phyloP scores from a whole-genome alignment of 2,888 invertebrate genomes.

The Dryadula phaetusa region DNA sequence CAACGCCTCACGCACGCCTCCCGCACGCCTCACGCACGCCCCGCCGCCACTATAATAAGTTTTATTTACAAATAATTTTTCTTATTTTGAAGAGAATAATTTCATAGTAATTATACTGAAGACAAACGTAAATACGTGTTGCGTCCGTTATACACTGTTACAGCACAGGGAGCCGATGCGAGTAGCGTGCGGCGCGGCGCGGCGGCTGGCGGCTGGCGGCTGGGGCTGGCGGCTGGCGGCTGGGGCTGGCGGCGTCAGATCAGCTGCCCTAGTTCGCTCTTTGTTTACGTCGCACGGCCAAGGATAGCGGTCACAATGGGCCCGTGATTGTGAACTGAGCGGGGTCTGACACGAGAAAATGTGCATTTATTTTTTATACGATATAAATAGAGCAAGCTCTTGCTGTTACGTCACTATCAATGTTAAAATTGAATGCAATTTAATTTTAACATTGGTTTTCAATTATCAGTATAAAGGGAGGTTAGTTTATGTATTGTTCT shows the following conservation, averaged over 20 bases:
- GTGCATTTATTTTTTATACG: background rate
- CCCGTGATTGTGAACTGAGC: background rate
- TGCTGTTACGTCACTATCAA: background rate
- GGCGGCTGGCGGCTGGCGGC: background rate
- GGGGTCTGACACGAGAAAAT: background rate
- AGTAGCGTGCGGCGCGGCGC: background rate
- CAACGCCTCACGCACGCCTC: background rate
- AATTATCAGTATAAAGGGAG: too few relatives aligned
- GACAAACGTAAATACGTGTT: too few relatives aligned
- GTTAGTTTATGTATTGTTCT: too few relatives aligned
- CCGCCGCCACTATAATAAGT: too few relatives aligned
- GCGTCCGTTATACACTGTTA: too few relatives aligned
- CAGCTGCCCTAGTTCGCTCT: slow-evolving; percentile 14
- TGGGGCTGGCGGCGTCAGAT: background rate
- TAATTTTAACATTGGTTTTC: too few relatives aligned
- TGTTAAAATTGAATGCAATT: too few relatives aligned
- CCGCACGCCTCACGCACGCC: too few relatives aligned
- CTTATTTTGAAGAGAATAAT: too few relatives aligned
- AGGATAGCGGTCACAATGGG: slow-evolving; percentile 25
- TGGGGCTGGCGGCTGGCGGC: background rate
- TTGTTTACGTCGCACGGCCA: slow-evolving; percentile 30
- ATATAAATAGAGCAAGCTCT: background rate
- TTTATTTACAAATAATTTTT: too few relatives aligned
- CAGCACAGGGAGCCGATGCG: too few relatives aligned
- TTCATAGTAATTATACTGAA: too few relatives aligned